Evolutionary conservation across 2,113 vertebrate species (phyloP), one percentile per base, ranked within the genome.

Genomic region (Henicopernis longicauda): DNA sequence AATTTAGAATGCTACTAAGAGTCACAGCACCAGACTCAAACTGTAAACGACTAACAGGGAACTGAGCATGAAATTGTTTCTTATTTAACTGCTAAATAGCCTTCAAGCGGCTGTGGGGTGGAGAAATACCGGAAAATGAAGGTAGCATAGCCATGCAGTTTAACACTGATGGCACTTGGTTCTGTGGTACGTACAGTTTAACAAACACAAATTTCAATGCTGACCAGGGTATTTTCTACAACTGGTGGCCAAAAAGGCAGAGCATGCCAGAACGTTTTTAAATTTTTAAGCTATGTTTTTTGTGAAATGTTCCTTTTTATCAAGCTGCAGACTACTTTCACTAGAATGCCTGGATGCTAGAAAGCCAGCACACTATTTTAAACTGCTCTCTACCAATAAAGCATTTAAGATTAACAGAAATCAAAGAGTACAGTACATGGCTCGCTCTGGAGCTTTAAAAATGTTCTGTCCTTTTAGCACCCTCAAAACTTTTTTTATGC

Each of bases 1-100:
- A 95, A 96, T 97, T 97, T 55, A 55, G 88, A 96, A 83, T 29
- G 67, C 86, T 92, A 79, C 88, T 32, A 82, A 89, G 81, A 96
- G 58, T 82, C 82, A 98, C 88, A 95, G 79, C 86, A 96, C 82
- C 50, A 70, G 40, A n/a, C 63, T 76, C 74, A 90, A 93, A 97
- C 87, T 96, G 86, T 71, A 38, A n/a, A 77, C 25, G 52, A 57
- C 65, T 54, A 70, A 54, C 44, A 65, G 62, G 88, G 91, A 87
- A 87, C 54, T 49, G 32, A 96, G 72, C 73, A 42, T 23, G 16
- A 73, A 57, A 72, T 0, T 29, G n/a, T 42, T 92, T 82, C 79
- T 62, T 62, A 38, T 18, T 89, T 80, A 57, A 80, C 49, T 11
- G 3, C 49, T 52, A 17, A 71, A 20, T 1, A 59, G 34, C 17